Evolutionary conservation across 2,888 invertebrate species (phyloP).

Genomic region (Brachypterus glaber): DNA sequence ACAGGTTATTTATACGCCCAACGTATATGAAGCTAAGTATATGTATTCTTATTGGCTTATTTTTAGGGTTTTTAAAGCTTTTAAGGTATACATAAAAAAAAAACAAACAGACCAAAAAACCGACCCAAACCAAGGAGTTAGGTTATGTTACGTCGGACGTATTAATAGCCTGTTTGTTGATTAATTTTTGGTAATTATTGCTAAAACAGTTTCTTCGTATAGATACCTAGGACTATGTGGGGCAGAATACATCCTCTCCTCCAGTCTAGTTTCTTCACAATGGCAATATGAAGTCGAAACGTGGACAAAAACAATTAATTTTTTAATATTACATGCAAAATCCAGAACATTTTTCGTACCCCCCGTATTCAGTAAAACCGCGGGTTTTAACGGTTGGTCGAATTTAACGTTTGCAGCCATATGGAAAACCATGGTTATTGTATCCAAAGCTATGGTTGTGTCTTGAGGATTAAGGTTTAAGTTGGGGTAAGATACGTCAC

Average conservation of each 20-base stretch:
- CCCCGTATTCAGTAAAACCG: conserved; percentile 54
- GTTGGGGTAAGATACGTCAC: conserved; percentile 42
- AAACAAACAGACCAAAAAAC: too few species aligned
- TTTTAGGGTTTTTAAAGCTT: too few species aligned
- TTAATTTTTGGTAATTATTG: too few species aligned
- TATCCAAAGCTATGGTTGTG: conserved; percentile 40
- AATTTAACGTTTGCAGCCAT: conserved; percentile 66
- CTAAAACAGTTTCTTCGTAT: too few species aligned
- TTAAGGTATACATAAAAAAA: too few species aligned
- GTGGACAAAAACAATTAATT: conserved; percentile 57
- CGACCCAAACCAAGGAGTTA: too few species aligned
- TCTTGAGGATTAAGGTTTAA: conserved; percentile 42
- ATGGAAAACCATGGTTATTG: conserved; percentile 58
- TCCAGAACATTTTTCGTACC: conserved; percentile 34
- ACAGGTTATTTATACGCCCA: too few species aligned
- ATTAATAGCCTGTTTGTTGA: too few species aligned
- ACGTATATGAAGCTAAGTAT: too few species aligned
- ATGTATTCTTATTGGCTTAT: too few species aligned
- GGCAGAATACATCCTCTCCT: conserved; percentile 71
- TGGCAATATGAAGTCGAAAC: conserved; percentile 91
- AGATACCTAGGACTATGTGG: conserved; percentile 38
- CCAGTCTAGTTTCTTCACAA: conserved; percentile 65
- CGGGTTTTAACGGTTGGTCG: conserved; percentile 54
- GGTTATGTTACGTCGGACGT: too few species aligned
- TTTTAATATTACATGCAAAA: conserved; percentile 29